A percentile compares a stretch with the other conserved stretches of the same genome.
Conservation (phyloP, 2,113 vertebrate genomes). For the Mungos mungo region DNA sequence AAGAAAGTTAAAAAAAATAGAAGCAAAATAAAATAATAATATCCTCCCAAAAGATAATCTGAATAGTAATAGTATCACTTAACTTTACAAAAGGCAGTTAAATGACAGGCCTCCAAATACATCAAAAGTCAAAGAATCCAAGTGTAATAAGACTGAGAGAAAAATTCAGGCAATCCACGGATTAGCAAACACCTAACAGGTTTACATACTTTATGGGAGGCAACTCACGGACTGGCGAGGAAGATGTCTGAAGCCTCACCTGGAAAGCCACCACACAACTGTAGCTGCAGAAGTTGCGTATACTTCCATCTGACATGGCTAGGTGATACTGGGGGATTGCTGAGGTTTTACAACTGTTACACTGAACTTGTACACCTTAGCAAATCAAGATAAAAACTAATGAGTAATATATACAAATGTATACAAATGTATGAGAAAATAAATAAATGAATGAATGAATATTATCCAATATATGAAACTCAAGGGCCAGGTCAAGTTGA, state of each 20-base stretch:
- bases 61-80: neutral
- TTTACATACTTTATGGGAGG: neutral
- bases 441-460: slow-evolving; percentile 17
- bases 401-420: slow-evolving; percentile 59
- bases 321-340: slow-evolving; percentile 95
- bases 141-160: neutral
- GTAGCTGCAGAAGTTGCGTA: slow-evolving; percentile 98
- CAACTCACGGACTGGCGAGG: slow-evolving; percentile 53
- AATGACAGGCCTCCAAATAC: slow-evolving; percentile 17
- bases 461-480: slow-evolving; percentile 51
- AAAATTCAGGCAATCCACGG: slow-evolving; percentile 11
- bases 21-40: neutral
- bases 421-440: slow-evolving; percentile 39
- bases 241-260: slow-evolving; percentile 85
- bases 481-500: slow-evolving; percentile 28
- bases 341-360: slow-evolving; percentile 93
- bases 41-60: neutral
- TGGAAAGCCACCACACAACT: slow-evolving; percentile 95
- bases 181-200: slow-evolving; percentile 15
- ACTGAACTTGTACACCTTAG: slow-evolving; percentile 91
- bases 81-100: slow-evolving; percentile 36
- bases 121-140: slow-evolving; percentile 39
- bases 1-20: too few species aligned
- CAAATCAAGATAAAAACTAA: slow-evolving; percentile 68
- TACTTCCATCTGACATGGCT: slow-evolving; percentile 97